These are phyloP conservation scores for Hydropotes inermis DNA, from an alignment of 2,113 vertebrate species.

Conservation along the genomic window DNA sequence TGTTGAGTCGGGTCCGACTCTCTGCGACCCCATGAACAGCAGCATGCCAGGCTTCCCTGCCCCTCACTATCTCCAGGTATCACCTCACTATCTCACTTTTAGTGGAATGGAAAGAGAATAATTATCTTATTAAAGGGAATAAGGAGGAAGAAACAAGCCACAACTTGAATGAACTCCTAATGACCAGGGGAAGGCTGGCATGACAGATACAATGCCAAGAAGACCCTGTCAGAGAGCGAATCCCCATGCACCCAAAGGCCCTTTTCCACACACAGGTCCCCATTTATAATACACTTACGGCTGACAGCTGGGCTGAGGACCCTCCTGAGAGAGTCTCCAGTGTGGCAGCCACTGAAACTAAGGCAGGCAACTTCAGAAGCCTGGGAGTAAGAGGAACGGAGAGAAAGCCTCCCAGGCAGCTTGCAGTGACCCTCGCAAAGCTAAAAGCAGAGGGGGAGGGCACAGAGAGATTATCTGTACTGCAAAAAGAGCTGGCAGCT, in stretches of 20 bases:
- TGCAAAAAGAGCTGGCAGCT: not conserved
- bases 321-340: not conserved
- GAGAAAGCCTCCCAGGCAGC: not conserved
- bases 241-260: not conserved
- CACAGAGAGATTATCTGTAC: not conserved
- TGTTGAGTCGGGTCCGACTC: not conserved
- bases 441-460: not conserved
- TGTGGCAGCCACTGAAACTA: not conserved
- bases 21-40: not conserved
- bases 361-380: not conserved
- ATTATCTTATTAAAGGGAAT: not conserved
- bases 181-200: not conserved
- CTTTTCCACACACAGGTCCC: not conserved
- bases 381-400: no score
- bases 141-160: not conserved
- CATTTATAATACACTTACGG: not conserved
- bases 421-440: not conserved
- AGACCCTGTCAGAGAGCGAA: not conserved
- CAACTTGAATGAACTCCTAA: not conserved
- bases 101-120: not conserved
- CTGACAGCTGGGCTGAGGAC: not conserved
- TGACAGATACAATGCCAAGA: not conserved
- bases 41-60: not conserved
- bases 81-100: not conserved
- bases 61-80: not conserved